Evolutionary conservation across 2,797 vertebrate genomes (phyloP).

Genomic region (Ptychobarbus kaznakovi): DNA sequence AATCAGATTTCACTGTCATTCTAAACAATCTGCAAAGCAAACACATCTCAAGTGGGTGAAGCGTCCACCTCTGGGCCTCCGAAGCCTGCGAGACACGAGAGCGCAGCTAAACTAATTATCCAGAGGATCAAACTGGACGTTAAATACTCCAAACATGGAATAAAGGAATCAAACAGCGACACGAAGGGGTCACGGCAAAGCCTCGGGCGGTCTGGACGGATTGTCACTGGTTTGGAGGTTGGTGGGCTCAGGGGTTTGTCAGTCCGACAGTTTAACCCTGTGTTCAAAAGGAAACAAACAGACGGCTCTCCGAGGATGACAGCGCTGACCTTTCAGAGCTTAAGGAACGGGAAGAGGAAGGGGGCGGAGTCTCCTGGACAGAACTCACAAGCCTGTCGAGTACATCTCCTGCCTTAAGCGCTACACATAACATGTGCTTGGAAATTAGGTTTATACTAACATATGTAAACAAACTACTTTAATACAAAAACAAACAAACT

Average conservation of each 20-base stretch:
- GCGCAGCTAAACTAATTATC: conserved; percentile 92
- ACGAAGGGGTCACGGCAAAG: conserved; percentile 86
- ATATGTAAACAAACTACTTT: no score
- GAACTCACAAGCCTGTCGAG: not conserved
- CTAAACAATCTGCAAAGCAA: conserved; percentile 88
- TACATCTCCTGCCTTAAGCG: not conserved
- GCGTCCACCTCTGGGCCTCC: conserved; percentile 60
- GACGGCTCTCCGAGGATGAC: conserved; percentile 78
- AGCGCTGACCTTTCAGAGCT: conserved; percentile 77
- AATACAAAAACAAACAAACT: no score
- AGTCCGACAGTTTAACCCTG: conserved; percentile 85
- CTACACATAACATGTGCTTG: not conserved
- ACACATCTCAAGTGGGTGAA: conserved; percentile 77
- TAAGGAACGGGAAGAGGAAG: conserved; percentile 52
- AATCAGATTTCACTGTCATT: conserved; percentile 92
- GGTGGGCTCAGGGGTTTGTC: conserved; percentile 83
- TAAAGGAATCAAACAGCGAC: conserved; percentile 87
- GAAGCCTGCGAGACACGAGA: conserved; percentile 62
- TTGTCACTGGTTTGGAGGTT: conserved; percentile 85
- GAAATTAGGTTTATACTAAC: not conserved
- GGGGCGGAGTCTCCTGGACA: not conserved
- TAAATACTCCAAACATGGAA: conserved; percentile 88
- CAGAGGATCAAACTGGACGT: conserved; percentile 88
- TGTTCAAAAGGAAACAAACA: conserved; percentile 81
- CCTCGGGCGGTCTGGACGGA: conserved; percentile 87